phyloP scores from a whole-genome alignment of 2,113 vertebrate genomes.

The Pseudopipra pipra region DNA sequence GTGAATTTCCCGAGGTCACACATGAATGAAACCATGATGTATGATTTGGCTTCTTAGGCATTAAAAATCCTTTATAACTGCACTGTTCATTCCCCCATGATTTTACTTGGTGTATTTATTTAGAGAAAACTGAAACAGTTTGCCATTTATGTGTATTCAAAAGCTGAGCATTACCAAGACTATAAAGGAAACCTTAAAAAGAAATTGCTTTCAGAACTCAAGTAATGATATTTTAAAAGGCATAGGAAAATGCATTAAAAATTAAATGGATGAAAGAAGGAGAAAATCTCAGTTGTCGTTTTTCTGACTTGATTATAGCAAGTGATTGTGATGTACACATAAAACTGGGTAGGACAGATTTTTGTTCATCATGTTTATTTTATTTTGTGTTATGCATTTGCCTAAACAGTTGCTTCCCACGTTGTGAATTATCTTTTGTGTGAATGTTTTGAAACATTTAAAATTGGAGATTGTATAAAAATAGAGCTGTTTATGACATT shows the following conservation, averaged over 20 bases:
- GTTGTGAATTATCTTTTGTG: not conserved
- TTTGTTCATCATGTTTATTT: not conserved
- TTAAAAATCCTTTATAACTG: not conserved
- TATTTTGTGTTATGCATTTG: not conserved
- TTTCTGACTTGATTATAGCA: not conserved
- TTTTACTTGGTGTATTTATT: slow-evolving; percentile 13
- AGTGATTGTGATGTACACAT: not conserved
- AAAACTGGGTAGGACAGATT: not conserved
- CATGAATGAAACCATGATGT: not conserved
- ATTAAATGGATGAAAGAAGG: not conserved
- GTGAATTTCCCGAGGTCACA: not conserved
- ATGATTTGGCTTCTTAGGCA: not conserved
- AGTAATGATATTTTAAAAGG: not conserved
- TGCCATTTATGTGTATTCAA: not conserved
- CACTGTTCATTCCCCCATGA: not conserved
- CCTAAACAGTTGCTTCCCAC: not conserved
- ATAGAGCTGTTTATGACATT: not conserved
- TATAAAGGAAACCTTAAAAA: slow-evolving; percentile 2
- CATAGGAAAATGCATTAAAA: not conserved
- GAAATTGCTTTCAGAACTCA: not conserved
- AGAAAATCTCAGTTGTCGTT: not conserved
- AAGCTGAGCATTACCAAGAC: not conserved
- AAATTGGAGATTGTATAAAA: not conserved
- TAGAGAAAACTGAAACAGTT: slow-evolving; percentile 20
- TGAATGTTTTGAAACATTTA: not conserved